Conservation (phyloP, 2,797 vertebrate genomes). For the Microctenopoma lineatum region DNA sequence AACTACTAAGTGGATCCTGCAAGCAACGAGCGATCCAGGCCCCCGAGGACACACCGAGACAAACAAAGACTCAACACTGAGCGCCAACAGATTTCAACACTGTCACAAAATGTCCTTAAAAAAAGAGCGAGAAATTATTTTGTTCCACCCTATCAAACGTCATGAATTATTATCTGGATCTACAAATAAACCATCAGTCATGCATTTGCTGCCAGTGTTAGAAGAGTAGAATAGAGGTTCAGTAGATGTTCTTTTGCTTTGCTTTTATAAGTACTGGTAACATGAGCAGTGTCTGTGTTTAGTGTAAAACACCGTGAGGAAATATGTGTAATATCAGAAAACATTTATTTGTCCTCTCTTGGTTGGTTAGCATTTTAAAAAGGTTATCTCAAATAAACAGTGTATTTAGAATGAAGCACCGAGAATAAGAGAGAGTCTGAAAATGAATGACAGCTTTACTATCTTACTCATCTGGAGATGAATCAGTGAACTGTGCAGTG, state of each 20-base stretch:
- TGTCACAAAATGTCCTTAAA: conserved; percentile 48
- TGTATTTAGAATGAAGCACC: background rate
- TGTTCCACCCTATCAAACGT: conserved; percentile 49
- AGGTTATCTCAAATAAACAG: background rate
- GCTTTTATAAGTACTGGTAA: conserved; percentile 5
- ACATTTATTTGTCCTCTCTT: background rate
- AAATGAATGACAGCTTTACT: conserved; percentile 7
- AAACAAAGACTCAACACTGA: conserved; percentile 32
- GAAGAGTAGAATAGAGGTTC: background rate
- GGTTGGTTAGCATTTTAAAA: background rate
- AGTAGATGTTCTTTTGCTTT: background rate
- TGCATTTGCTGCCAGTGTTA: conserved; percentile 18
- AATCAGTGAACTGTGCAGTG: conserved; percentile 14
- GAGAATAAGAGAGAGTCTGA: conserved; percentile 18
- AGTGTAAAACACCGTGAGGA: background rate
- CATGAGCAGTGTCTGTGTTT: background rate
- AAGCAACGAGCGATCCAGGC: conserved; percentile 43
- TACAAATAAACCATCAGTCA: conserved; percentile 28
- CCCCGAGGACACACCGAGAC: conserved; percentile 37
- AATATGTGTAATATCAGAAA: conserved; percentile 7
- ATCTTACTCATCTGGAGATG: conserved; percentile 22
- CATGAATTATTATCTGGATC: conserved; percentile 40
- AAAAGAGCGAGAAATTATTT: conserved; percentile 43
- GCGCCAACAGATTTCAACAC: conserved; percentile 55
- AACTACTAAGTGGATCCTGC: conserved; percentile 60